These are phyloP conservation scores for Pelvicachromis taeniatus DNA, from an alignment of 2,113 vertebrate species.

Conservation along the genomic window DNA sequence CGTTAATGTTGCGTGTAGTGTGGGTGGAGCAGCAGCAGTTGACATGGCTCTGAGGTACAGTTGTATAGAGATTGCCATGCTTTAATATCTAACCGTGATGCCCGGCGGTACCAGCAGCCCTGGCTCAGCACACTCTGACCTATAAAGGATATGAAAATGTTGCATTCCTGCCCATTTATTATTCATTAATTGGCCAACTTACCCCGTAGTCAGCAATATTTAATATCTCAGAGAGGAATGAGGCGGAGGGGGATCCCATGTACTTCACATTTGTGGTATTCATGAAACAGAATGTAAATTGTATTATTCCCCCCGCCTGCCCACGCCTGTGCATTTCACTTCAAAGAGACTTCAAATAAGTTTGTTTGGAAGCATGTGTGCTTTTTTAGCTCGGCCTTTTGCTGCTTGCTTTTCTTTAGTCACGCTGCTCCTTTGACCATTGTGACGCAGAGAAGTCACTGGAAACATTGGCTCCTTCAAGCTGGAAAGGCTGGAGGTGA, in stretches of 20 bases:
- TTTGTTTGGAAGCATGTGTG: conserved; percentile 21
- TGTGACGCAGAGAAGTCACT: conserved; percentile 28
- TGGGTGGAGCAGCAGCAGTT: conserved; percentile 36
- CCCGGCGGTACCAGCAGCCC: conserved; percentile 50
- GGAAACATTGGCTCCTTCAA: conserved; percentile 21
- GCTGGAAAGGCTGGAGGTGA: conserved; percentile 28
- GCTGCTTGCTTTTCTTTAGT: neutral
- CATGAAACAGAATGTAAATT: conserved; percentile 55
- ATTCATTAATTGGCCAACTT: conserved; percentile 70
- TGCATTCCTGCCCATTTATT: conserved; percentile 66
- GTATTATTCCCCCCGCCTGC: neutral
- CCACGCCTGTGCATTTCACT: neutral
- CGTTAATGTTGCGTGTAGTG: conserved; percentile 51
- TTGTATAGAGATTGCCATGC: conserved; percentile 34
- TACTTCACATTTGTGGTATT: conserved; percentile 47
- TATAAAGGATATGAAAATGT: conserved; percentile 67
- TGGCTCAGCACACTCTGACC: conserved; percentile 55
- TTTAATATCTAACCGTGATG: conserved; percentile 61
- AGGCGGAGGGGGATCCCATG: conserved; percentile 7
- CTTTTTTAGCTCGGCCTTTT: neutral
- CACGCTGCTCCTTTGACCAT: conserved; percentile 18
- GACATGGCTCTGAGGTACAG: conserved; percentile 55
- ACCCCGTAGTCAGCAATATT: conserved; percentile 72
- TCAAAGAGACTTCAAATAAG: conserved; percentile 53
- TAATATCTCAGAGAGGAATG: conserved; percentile 52